Percentiles rank a stretch among this genome's conserved stretches.
Conservation (phyloP, 2,113 vertebrate genomes). For the Zeus faber region DNA sequence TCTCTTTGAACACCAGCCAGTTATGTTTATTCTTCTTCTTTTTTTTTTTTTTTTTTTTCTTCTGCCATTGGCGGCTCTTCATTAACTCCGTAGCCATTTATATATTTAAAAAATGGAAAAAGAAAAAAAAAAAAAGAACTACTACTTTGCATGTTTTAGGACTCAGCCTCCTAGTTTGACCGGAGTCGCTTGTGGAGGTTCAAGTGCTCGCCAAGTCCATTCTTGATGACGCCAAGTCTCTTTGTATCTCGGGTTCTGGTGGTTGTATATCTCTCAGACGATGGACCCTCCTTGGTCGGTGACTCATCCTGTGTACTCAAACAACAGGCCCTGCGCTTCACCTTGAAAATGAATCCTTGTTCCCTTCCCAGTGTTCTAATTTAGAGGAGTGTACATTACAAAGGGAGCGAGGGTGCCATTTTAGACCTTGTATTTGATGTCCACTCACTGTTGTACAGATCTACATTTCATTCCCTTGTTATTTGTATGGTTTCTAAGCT, state of each 20-base stretch:
- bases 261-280: background rate
- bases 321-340: background rate
- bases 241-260: constrained; percentile 26
- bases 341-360: background rate
- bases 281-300: background rate
- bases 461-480: constrained; percentile 27
- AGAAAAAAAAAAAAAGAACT: constrained; percentile 39
- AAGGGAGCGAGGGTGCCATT: constrained; percentile 11
- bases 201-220: constrained; percentile 2
- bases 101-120: too few species aligned
- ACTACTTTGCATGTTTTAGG: constrained; percentile 37
- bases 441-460: constrained; percentile 48
- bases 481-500: constrained; percentile 64
- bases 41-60: constrained; percentile 41
- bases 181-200: background rate
- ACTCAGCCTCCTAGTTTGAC: constrained; percentile 3
- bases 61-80: background rate
- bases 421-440: constrained; percentile 18
- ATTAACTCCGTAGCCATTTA: constrained; percentile 36
- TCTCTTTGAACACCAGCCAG: constrained; percentile 8
- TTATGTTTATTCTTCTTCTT: constrained; percentile 17
- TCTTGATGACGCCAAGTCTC: constrained; percentile 16
- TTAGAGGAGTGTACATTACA: constrained; percentile 21
- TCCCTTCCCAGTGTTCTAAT: background rate
- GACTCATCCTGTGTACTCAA: background rate